Evolutionary conservation across 2,797 vertebrate species (phyloP).

Genomic region (Kryptopterus vitreolus): DNA sequence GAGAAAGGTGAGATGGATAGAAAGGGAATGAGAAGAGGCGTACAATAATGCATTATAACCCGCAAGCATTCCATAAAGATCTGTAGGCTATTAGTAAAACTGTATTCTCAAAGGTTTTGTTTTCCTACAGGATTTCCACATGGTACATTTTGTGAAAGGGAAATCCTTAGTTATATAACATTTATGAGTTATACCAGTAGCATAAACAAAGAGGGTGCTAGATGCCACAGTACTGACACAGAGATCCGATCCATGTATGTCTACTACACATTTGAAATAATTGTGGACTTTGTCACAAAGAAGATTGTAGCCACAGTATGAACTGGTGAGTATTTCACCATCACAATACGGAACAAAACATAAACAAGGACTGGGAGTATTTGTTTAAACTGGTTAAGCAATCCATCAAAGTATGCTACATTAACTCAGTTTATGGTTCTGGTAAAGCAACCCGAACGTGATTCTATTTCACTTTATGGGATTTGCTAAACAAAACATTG

Average conservation of each 20-base stretch:
- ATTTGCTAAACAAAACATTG: not conserved
- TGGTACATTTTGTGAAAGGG: not conserved
- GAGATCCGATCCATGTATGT: too few species aligned
- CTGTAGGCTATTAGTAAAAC: not conserved
- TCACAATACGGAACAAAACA: too few species aligned
- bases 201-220: constrained; percentile 3
- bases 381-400: not conserved
- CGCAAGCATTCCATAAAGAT: not conserved
- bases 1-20: constrained; percentile 1
- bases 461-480: not conserved
- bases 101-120: not conserved
- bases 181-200: not conserved
- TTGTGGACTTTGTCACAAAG: not conserved
- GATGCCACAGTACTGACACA: not conserved
- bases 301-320: not conserved
- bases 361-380: not conserved
- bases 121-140: not conserved
- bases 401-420: not conserved
- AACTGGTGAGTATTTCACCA: not conserved
- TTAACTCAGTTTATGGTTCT: not conserved
- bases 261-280: too few species aligned
- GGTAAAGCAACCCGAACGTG: not conserved
- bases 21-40: constrained; percentile 2
- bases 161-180: constrained; percentile 1
- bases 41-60: constrained; percentile 3